These are phyloP conservation scores for Arremon aurantiirostris DNA, from an alignment of 2,797 vertebrate species.

Conservation along the genomic window DNA sequence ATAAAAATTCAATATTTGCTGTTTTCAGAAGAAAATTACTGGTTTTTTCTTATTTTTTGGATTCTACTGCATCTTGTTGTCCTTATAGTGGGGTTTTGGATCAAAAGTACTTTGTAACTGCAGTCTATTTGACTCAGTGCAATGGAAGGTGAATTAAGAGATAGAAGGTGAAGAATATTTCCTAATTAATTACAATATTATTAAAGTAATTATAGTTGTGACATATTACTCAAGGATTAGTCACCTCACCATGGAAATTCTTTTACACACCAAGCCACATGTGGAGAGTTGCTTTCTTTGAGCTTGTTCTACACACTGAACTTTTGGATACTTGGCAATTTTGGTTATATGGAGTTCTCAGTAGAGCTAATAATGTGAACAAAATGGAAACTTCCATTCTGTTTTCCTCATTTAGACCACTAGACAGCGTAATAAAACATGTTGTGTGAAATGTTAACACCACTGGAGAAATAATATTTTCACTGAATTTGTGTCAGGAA, in stretches of 20 bases:
- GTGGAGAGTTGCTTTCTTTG: neutral
- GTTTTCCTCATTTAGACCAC: neutral
- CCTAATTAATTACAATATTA: conserved; percentile 26
- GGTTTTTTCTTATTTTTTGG: neutral
- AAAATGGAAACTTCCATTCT: neutral
- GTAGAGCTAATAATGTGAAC: neutral
- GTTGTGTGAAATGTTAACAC: neutral
- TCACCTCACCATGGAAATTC: conserved; percentile 1
- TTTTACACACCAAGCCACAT: neutral
- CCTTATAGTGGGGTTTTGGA: neutral
- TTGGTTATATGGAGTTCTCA: neutral
- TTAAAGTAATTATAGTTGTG: neutral
- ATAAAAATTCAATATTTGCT: neutral
- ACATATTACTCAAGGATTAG: neutral
- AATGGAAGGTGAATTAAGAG: neutral
- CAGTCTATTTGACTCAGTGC: neutral
- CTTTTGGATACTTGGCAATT: neutral
- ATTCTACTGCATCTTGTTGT: neutral
- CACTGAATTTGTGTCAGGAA: neutral
- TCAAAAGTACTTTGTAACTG: neutral
- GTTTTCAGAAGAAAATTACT: neutral
- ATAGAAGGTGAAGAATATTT: neutral
- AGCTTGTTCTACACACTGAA: neutral
- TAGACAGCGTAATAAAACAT: neutral
- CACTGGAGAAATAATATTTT: neutral